Percentiles rank a stretch among this genome's conserved stretches.
phyloP scores from a whole-genome alignment of 2,113 vertebrate species.

The Pteruthius melanotis region DNA sequence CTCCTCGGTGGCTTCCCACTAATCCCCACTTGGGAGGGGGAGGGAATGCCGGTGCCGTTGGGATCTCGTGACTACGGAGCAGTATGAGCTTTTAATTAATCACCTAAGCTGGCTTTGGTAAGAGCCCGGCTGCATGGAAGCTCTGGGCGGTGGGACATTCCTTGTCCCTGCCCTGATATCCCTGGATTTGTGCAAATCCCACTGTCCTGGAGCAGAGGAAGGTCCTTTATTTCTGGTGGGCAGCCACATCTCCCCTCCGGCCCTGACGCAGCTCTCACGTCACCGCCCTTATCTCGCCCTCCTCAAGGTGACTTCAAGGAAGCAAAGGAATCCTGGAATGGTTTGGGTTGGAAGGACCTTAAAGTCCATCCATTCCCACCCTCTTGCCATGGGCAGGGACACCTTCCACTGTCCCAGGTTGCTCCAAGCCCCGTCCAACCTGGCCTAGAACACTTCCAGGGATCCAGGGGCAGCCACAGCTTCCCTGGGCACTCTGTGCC shows the following conservation, averaged over 20 bases:
- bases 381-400: background rate
- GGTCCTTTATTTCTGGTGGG: background rate
- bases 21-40: slow-evolving; percentile 34
- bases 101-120: slow-evolving; percentile 74
- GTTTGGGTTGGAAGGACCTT: background rate
- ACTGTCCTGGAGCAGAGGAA: background rate
- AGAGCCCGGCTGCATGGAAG: background rate
- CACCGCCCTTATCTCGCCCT: background rate
- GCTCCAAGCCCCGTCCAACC: background rate
- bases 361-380: background rate
- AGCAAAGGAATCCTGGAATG: background rate
- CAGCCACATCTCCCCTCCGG: background rate
- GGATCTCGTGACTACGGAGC: slow-evolving; percentile 73
- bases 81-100: slow-evolving; percentile 75
- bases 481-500: background rate
- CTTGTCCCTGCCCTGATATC: background rate
- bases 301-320: slow-evolving; percentile 40
- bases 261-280: background rate
- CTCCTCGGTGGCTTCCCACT: slow-evolving; percentile 28
- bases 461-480: background rate
- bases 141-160: background rate
- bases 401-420: background rate
- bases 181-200: background rate
- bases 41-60: background rate
- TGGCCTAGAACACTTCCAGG: background rate